phyloP scores from a whole-genome alignment of 2,113 vertebrate genomes.

The Epinephelus fuscoguttatus region DNA sequence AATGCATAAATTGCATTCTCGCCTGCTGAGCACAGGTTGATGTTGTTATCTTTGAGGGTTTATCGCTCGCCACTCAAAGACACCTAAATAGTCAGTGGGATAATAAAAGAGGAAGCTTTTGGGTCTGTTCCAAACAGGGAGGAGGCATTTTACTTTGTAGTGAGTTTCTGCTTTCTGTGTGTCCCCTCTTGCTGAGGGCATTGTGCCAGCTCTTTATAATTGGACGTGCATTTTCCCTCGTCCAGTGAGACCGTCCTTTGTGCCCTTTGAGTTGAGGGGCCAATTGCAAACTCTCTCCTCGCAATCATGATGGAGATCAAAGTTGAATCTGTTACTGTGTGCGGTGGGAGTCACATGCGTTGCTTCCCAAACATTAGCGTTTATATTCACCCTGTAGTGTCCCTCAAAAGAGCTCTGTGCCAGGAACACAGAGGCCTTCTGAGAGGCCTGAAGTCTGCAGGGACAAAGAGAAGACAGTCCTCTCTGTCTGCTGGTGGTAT shows the following conservation, averaged over 20 bases:
- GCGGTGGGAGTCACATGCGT: constrained; percentile 59
- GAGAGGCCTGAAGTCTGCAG: constrained; percentile 14
- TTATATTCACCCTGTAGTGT: constrained; percentile 44
- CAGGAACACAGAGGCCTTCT: constrained; percentile 44
- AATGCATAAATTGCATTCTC: neutral
- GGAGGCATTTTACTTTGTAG: constrained; percentile 13
- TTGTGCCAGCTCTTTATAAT: constrained; percentile 58
- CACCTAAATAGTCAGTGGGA: constrained; percentile 7
- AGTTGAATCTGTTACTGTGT: constrained; percentile 37
- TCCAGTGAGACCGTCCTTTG: constrained; percentile 62
- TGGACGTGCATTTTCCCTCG: constrained; percentile 56
- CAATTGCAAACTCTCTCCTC: constrained; percentile 52
- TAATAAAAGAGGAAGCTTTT: constrained; percentile 45
- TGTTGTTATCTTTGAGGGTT: constrained; percentile 36
- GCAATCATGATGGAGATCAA: constrained; percentile 65
- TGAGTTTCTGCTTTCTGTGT: constrained; percentile 23
- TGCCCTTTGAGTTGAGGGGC: constrained; percentile 50
- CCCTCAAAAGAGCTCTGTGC: constrained; percentile 9
- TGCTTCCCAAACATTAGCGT: constrained; percentile 43
- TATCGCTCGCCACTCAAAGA: constrained; percentile 25
- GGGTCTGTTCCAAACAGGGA: constrained; percentile 41
- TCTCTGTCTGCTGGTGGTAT: constrained; percentile 20
- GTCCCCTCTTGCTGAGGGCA: constrained; percentile 5
- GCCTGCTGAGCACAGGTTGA: constrained; percentile 13
- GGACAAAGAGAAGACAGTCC: constrained; percentile 26